Base-by-base conservation (phyloP, 2,113 vertebrate genomes). In the Scopus umbretta region DNA sequence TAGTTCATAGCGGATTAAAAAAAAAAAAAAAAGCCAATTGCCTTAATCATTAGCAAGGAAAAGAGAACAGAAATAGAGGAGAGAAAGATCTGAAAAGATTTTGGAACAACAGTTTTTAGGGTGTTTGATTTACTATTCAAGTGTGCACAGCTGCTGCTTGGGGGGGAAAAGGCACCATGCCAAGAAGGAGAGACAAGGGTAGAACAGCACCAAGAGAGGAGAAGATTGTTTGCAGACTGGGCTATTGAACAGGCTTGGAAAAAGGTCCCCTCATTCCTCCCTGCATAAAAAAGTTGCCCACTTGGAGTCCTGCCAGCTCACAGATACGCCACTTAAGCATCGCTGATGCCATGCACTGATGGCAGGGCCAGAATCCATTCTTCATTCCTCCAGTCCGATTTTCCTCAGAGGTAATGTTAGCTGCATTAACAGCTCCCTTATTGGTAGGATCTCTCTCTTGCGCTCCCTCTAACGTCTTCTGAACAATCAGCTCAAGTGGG, bases 41-140 rank as follows among this genome's bases (percentile, higher is more conserved):
- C 68, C 63, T 92, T 87, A 85, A 91, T 81, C 50, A 59, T 96
- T 94, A 95, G n/a, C 45, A 92, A 94, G 80, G 58, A 91, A 95
- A 94, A 90, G 75, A 91, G 92, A 95, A 86, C 78, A 94, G 92
- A 95, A 97, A 94, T 68, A 91, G 93, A 80, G 73, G 58, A 91
- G 59, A 62, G 76, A 79, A 92, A 58, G 85, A 90, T 97, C 95
- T 97, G 95, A 94, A 92, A 97, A 96, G 95, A 95, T 94, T 94
- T 96, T 94, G 92, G 90, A 82, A 95, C 80, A 79, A 96, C 94
- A 83, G 92, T 96, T 97, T 96, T 94, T 78, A 95, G 95, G 94
- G 97, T 94, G 93, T 96, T 97, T 98, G 97, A 98, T 97, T 98
- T 96, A 97, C 97, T 97, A 97, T 98, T 97, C 97, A 98, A 96